These are phyloP conservation scores for Protophormia terraenovae DNA, from an alignment of 2,888 invertebrate species.

Conservation along the genomic window DNA sequence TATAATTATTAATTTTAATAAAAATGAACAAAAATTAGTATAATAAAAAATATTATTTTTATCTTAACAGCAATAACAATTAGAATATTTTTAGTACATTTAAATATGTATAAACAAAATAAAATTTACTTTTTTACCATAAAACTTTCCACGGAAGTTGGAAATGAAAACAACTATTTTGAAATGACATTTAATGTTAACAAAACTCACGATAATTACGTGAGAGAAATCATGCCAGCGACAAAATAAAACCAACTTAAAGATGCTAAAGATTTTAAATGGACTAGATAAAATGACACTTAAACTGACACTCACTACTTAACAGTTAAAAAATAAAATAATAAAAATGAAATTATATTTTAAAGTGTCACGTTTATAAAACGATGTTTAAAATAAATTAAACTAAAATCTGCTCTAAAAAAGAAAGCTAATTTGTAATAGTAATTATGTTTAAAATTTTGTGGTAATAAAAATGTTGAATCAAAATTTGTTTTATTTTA, in stretches of 20 bases:
- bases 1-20: background rate
- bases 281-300: slow-evolving; percentile 44
- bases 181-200: background rate
- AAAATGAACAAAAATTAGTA: background rate
- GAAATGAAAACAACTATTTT: background rate
- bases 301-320: slow-evolving; percentile 8
- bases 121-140: background rate
- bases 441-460: too few relatives aligned
- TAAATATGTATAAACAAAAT: background rate
- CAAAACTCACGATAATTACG: slow-evolving; percentile 12
- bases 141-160: slow-evolving; percentile 36
- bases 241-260: background rate
- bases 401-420: background rate
- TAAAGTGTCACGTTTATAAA: slow-evolving; percentile 21
- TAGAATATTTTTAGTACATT: too few relatives aligned
- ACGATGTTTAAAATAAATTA: background rate
- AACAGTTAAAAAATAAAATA: slow-evolving; percentile 9
- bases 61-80: background rate
- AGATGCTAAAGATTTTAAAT: slow-evolving; percentile 43
- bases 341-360: slow-evolving; percentile 15
- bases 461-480: too few relatives aligned
- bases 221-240: slow-evolving; percentile 48
- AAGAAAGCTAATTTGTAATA: slow-evolving; percentile 14
- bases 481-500: background rate
- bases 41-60: background rate